Percentiles rank a stretch among this genome's conserved stretches.
These are phyloP conservation scores for Acheta domesticus DNA, from an alignment of 2,888 invertebrate species.

Conservation along the genomic window DNA sequence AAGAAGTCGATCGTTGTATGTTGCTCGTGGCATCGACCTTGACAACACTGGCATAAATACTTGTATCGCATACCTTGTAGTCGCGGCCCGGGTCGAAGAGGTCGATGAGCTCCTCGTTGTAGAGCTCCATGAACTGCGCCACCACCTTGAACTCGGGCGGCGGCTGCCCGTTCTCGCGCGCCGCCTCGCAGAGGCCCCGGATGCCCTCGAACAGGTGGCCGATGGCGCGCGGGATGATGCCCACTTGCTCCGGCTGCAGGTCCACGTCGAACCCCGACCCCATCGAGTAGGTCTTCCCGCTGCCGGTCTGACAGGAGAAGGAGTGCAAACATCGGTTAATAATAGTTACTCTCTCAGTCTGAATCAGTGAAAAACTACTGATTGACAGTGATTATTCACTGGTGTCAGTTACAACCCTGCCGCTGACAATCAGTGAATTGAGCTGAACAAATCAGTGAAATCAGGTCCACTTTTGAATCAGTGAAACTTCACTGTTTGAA, in stretches of 20 bases:
- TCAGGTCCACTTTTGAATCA: no score
- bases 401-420: no score
- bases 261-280: slow-evolving; percentile 92
- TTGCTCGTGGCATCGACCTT: no score
- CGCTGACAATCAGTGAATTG: no score
- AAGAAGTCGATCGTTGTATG: no score
- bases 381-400: no score
- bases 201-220: slow-evolving; percentile 87
- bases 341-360: no score
- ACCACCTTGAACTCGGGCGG: slow-evolving; percentile 73
- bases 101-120: slow-evolving; percentile 97
- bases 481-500: no score
- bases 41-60: no score
- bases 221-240: slow-evolving; percentile 95
- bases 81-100: slow-evolving; percentile 75
- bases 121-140: slow-evolving; percentile 94
- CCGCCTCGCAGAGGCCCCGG: slow-evolving; percentile 54
- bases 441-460: no score
- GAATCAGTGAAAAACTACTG: no score
- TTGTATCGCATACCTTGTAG: background rate
- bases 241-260: slow-evolving; percentile 58
- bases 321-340: no score
- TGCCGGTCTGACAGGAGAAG: slow-evolving; percentile 71
- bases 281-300: slow-evolving; percentile 99
- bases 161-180: slow-evolving; percentile 61